phyloP scores from a whole-genome alignment of 2,797 vertebrate genomes.

The Danio jaintianensis region DNA sequence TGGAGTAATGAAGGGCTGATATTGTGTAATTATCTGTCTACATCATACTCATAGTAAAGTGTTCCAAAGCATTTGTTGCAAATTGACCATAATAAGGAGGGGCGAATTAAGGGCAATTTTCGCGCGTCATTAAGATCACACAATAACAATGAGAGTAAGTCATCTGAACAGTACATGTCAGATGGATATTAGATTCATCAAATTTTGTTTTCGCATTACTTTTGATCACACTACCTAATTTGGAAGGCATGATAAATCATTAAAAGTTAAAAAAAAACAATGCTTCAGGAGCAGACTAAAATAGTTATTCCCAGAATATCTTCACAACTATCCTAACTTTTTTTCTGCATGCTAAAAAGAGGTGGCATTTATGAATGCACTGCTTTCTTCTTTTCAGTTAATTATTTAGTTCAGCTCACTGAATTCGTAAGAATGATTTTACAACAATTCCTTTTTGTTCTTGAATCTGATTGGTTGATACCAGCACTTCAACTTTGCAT shows the following conservation, averaged over 20 bases:
- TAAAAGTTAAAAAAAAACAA: background rate
- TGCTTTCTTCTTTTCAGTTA: background rate
- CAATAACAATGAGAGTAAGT: constrained; percentile 52
- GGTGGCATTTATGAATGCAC: background rate
- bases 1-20: constrained; percentile 61
- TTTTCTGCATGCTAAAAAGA: no score
- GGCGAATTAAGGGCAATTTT: constrained; percentile 56
- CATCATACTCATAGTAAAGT: constrained; percentile 59
- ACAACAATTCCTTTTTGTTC: no score
- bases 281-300: background rate
- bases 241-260: background rate
- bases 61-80: constrained; percentile 61
- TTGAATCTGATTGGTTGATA: no score
- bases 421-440: background rate
- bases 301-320: background rate
- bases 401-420: constrained; percentile 3
- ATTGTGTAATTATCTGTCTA: constrained; percentile 61
- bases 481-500: no score
- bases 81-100: constrained; percentile 62
- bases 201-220: background rate
- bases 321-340: background rate
- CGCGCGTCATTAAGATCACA: constrained; percentile 51
- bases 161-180: constrained; percentile 42
- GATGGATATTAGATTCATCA: constrained; percentile 29
- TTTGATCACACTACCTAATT: constrained; percentile 5